Evolutionary conservation across 1,140 invertebrate genomes (phyloP), one percentile per base, ranked within the genome.

Genomic region (Heliconius hewitsoni): DNA sequence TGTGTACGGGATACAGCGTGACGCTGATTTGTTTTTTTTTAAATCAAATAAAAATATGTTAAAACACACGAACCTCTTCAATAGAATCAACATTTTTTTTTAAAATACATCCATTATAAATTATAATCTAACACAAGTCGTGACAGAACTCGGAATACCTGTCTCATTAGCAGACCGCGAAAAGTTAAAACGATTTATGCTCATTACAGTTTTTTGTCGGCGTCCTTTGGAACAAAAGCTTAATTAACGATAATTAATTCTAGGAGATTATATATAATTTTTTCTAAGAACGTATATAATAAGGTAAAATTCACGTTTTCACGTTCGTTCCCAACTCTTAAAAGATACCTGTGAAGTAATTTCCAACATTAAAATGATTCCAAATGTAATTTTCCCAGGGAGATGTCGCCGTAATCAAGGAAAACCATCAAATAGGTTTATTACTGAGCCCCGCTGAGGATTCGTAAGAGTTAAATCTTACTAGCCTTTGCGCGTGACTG

Each of bases 381-480:
- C 30, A 37, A 74, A 74, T 30, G 73, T 60, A 75, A 75, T 75
- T 50, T 60, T 60, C 30, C 18, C 50, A 55, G 50, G 46, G 52
- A 75, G 73, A 75, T 60, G 73, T 75, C 37, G 37, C 73, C 52
- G 50, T 74, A 74, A 74, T 74, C 73, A 75, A 75, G 73, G 52
- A 75, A 75, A 75, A 75, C 73, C 73, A 75, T 75, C 73, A 60
- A 60, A 75, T 75, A 75, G 52, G 55, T 75, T 74, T 75, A 75
- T 60, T 30, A 27, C 27, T 75, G 37, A 75, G 30, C 52, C 73
- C 18, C 73, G 52, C n/a, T n/a, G 57, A 34, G 73, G 37, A 39
- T 75, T 75, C 16, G 52, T 37, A 37, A 23, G 57, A 75, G 19
- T 75, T 57, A 75, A 57, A 30, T 74, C 39, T 71, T 39, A 71